Evolutionary conservation across 2,113 vertebrate genomes (phyloP), one percentile per base, ranked within the genome.

Genomic region (Athene noctua): DNA sequence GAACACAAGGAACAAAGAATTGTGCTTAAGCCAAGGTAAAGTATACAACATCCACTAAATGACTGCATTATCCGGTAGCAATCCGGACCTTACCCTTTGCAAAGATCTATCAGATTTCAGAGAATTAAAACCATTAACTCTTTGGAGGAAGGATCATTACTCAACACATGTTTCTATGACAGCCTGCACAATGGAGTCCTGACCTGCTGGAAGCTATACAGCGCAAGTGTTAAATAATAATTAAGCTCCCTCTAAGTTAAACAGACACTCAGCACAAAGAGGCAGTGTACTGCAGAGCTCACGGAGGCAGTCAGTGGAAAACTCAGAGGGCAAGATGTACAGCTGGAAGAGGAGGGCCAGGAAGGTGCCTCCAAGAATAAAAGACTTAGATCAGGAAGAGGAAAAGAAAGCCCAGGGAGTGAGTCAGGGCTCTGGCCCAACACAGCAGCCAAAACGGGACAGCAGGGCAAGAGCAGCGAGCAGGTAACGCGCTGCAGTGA

Each of bases 151-250:
- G 77, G 88, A 86, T 59, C 83, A 19, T 92, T 88, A 38, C 86
- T 61, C 94, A 88, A 40, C 34, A 18, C 47, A 4, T 21, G 88
- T 84, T 96, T 46, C 80, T 87, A 4, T 34, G 88, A 61, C 83
- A 65, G 88, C 12, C 40, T 23, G 58, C 80, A 90, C 95, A 93
- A 90, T 67, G 93, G 25, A 72, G 81, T 4, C 73, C 93, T 84
- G 74, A 74, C 51, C 94, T 34, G 81, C 91, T 20, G 75, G 42
- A 21, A 94, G 77, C 80, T 61, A 6, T 65, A 74, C 77, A 29
- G 79, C 15, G 80, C 65, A 44, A 91, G 90, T 46, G 87, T 94
- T 97, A 94, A 97, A 80, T 49, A 96, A 96, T 95, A 92, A 95
- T 94, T 96, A 97, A 90, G 62, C 91, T 96, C 38, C 85, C 82